These are phyloP conservation scores for Harpalus rufipes DNA, from an alignment of 2,888 invertebrate species.

Conservation along the genomic window DNA sequence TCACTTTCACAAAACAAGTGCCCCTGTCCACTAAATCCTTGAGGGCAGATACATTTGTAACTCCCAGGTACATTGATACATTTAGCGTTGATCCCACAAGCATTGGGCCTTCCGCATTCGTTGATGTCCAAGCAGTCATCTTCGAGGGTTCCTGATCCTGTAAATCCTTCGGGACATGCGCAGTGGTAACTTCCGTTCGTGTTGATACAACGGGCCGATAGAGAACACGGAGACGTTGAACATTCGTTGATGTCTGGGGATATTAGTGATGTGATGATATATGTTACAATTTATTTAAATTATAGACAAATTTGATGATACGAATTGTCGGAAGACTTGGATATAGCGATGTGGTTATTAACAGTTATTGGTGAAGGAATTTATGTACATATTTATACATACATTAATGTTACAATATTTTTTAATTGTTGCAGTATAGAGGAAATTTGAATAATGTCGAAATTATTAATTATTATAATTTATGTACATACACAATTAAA, in stretches of 20 bases:
- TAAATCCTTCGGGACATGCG: constrained; percentile 85
- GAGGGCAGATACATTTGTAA: constrained; percentile 87
- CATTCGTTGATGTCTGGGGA: constrained; percentile 86
- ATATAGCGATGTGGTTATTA: not conserved
- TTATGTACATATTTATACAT: not conserved
- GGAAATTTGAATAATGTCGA: not conserved
- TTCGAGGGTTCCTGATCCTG: constrained; percentile 79
- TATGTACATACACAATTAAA: not conserved
- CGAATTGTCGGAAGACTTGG: too few relatives aligned
- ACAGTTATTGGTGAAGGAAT: not conserved
- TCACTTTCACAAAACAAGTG: constrained; percentile 89
- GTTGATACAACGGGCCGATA: constrained; percentile 86
- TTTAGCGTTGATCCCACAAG: constrained; percentile 88
- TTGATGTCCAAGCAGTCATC: constrained; percentile 86
- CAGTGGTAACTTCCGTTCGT: constrained; percentile 87
- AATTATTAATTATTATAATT: not conserved
- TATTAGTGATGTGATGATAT: not conserved
- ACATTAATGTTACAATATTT: not conserved
- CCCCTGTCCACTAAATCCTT: constrained; percentile 87
- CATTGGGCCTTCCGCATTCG: constrained; percentile 83
- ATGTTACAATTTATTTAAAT: too few relatives aligned
- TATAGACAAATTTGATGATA: too few relatives aligned
- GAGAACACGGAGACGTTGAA: constrained; percentile 82
- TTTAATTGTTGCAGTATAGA: not conserved
- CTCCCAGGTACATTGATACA: constrained; percentile 91